Base-by-base conservation (phyloP, 2,113 vertebrate genomes). In the Pituophis catenifer region DNA sequence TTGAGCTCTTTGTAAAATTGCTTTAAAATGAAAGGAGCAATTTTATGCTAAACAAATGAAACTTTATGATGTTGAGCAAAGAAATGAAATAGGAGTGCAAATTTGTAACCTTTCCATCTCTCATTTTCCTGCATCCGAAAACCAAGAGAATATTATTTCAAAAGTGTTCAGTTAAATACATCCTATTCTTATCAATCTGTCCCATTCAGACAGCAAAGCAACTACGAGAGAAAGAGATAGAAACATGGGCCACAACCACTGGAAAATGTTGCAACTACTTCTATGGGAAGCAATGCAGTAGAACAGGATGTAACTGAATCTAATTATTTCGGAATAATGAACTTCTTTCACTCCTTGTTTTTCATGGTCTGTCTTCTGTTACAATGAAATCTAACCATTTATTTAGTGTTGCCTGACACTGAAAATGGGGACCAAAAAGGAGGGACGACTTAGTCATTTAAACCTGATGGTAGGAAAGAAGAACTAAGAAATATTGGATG, bases 61-160 rank as follows among this genome's bases (percentile, higher is more conserved):
- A 54, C 26, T 65, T 89, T 90, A n/a, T 85, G 81, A 38, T 93
- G 88, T 89, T 92, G 89, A 8, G 58, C 44, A 94, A 92, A 94
- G 0, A 59, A 94, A 92, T 90, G 93, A 94, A 97, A 93, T 94
- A 93, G 65, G 88, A 94, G 44, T 15, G 93, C 95, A 88, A 92
- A 90, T 96, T 95, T 93, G 2, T 86, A 91, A 94, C 55, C 55
- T 95, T 94, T 92, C 93, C 97, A 93, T 48, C 95, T 91, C 12
- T 93, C 97, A 94, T 96, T 91, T 93, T 94, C 44, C 3, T 93
- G 94, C 96, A 81, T 97, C 97, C 98, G 98, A 96, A 96, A 98
- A 97, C 92, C 96, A 96, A 98, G 96, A 97, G 96, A 98, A 95
- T 94, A 96, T 90, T 38, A 59, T 90, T 93, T 4, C 94, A 96